Conservation (phyloP, 2,888 invertebrate genomes). For the Cynaeus angustus region DNA sequence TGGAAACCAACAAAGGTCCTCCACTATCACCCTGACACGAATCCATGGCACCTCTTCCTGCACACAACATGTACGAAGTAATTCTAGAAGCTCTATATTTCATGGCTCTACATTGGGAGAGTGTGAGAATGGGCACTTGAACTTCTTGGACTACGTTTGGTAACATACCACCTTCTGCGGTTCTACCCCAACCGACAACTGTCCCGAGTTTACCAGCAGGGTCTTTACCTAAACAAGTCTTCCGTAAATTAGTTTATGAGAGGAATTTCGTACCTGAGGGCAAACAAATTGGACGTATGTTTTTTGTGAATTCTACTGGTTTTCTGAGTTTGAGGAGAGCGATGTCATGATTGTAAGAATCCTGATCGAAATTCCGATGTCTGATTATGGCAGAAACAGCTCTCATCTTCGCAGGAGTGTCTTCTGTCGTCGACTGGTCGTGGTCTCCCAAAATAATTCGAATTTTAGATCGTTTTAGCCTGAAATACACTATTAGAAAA, state of each 20-base stretch:
- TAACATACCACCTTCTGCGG: constrained; percentile 86
- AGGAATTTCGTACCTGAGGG: constrained; percentile 76
- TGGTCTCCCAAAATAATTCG: constrained; percentile 89
- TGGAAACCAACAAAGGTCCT: constrained; percentile 85
- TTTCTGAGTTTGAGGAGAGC: constrained; percentile 85
- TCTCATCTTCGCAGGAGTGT: constrained; percentile 86
- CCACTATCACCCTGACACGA: constrained; percentile 94
- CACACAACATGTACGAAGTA: constrained; percentile 89
- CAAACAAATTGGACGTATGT: constrained; percentile 85
- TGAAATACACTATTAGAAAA: constrained; percentile 68
- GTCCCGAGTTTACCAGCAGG: constrained; percentile 84
- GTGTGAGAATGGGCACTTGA: constrained; percentile 86
- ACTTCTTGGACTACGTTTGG: constrained; percentile 89
- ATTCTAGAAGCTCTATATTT: constrained; percentile 89
- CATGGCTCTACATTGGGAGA: constrained; percentile 86
- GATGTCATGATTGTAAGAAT: constrained; percentile 91
- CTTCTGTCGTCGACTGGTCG: constrained; percentile 86
- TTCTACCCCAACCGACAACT: constrained; percentile 91
- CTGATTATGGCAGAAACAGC: constrained; percentile 85
- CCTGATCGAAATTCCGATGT: constrained; percentile 88
- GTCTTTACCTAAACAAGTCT: constrained; percentile 73
- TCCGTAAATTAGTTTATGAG: background rate
- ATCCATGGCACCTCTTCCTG: constrained; percentile 86
- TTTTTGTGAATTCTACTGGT: constrained; percentile 84
- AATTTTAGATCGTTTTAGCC: constrained; percentile 86